Percentiles rank a stretch among this genome's conserved stretches.
phyloP scores from a whole-genome alignment of 2,113 vertebrate genomes.

The Tupaia chinensis region DNA sequence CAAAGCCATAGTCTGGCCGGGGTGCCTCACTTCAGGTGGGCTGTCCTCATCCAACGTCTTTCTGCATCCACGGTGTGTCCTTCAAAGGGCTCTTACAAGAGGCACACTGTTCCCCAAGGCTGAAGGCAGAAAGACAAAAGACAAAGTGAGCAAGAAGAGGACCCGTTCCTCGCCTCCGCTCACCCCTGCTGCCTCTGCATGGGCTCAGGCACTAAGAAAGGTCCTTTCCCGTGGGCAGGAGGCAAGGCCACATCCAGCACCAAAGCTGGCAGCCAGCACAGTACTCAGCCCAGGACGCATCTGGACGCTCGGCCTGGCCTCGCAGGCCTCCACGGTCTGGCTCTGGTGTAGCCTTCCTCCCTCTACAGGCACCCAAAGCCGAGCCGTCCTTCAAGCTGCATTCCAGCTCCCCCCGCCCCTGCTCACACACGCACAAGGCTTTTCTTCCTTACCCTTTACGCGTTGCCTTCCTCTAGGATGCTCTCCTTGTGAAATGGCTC shows the following conservation, averaged over 20 bases:
- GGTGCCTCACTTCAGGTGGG: neutral
- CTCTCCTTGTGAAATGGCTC: neutral
- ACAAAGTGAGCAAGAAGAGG: neutral
- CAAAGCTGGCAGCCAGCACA: neutral
- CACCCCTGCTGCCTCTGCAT: neutral
- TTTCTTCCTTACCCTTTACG: neutral
- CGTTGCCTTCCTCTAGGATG: neutral
- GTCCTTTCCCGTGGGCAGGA: neutral
- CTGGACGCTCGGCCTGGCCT: neutral
- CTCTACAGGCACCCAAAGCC: neutral
- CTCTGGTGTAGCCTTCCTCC: neutral
- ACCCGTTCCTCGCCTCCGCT: neutral
- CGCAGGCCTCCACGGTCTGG: neutral
- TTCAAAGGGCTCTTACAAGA: neutral
- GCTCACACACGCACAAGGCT: neutral
- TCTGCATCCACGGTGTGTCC: neutral
- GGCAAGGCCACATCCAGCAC: neutral
- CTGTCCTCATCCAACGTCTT: neutral
- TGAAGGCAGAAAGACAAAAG: constrained; percentile 49
- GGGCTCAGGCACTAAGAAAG: neutral
- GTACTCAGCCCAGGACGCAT: neutral
- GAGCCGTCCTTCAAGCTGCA: neutral
- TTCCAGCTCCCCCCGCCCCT: neutral
- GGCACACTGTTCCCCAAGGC: neutral
- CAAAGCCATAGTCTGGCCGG: constrained; percentile 60